Base-by-base conservation (phyloP, 2,113 vertebrate species). In the Sciurus niger region DNA sequence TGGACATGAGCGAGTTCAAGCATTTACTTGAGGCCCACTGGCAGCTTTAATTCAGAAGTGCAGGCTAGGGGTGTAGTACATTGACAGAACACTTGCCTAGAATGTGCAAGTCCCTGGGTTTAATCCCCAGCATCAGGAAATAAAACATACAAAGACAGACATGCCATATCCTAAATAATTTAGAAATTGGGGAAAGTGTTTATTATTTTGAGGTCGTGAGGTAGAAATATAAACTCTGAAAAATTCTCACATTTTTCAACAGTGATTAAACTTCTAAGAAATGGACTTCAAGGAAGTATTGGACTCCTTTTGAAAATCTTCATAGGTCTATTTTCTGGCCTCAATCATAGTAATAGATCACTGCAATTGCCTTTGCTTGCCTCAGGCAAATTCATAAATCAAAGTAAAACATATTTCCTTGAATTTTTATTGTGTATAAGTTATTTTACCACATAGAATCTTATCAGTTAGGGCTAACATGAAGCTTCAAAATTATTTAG, bases 311-410 rank as follows among this genome's bases (percentile, higher is more conserved):
- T 67, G 79, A 90, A 90, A 95, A 88, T 8, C 1, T 20, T 78
- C 68, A 63, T 20, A 22, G 46, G 86, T 28, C 67, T 88, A 28
- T 13, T 84, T n/a, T 95, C 48, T 85, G 77, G 22, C 18, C 12
- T 89, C 51, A 87, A 30, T 24, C 20, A 13, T 30, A 30, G 43
- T 72, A 90, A 90, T 83, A 63, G 48, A 67, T 94, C 37, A 76
- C 17, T 87, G 28, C 46, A 80, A 8, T 92, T 70, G 65, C 46
- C 82, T 83, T 90, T 96, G 34, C 70, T 93, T 95, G 32, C 76
- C 14, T 73, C 68, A 74, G 14, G 30, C 46, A 93, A 90, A 76
- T 80, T 40, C 51, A 4, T 88, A 72, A 79, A 43, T 80, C 3
- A 76, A 93, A 77, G 46, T 40, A 53, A 95, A 84, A 3, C 11